Base-by-base conservation (phyloP, 1,140 invertebrate genomes). In the Lethrus apterus region DNA sequence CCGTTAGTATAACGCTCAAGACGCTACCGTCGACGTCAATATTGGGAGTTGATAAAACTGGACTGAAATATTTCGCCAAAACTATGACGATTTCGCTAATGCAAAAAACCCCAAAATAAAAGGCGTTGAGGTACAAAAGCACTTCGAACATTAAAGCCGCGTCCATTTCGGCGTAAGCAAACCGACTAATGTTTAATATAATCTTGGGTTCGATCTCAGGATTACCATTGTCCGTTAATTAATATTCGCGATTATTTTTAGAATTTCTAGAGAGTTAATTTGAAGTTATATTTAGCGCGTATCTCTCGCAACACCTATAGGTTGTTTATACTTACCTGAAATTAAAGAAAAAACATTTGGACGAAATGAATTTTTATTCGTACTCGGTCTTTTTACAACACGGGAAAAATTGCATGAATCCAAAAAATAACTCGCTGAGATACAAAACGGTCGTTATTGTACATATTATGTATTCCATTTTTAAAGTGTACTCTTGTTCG, bases 121-220 rank as follows among this genome's bases (percentile, higher is more conserved):
- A 56, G 5, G 44, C 30, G 44, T 56, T 56, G 15, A 56, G 35
- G 35, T 56, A 56, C 33, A 56, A 50, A 20, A 56, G 32, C 10
- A 52, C 44, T 24, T 56, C 54, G 44, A 56, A 56, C 31, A 53
- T 48, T 40, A 56, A 40, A 13, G 40, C 20, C n/a, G 44, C 47
- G 32, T 56, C 54, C 51, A 56, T 53, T 33, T n/a, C 19, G 44
- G 8, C n/a, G 5, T 5, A n/a, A n/a, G 23, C 23, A 14, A 11
- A 29, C 40, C 14, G 21, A 29, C 23, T 26, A 29, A 29, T 29
- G 29, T 26, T 15, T 42, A 26, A 17, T 42, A 42, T 26, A 13
- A 8, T 10, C 8, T 13, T 7, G 24, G 13, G 40, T 42, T 29
- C 21, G 24, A 42, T 26, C 40, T 9, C 3, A 29, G 29, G n/a